Evolutionary conservation across 2,888 invertebrate species (phyloP).

Genomic region (Metopia argyrocephala): DNA sequence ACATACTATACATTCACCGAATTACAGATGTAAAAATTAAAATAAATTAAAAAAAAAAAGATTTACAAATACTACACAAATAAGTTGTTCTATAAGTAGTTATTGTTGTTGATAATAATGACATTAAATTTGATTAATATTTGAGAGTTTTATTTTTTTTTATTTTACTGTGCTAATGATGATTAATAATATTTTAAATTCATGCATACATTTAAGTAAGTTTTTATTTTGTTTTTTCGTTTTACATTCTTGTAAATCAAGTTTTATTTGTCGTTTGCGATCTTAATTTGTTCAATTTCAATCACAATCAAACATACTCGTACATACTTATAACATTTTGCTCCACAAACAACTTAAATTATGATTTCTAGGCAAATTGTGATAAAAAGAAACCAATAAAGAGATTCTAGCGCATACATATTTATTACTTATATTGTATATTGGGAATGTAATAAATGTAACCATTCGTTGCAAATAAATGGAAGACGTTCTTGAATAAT

Average conservation of each 20-base stretch:
- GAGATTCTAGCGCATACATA: background rate
- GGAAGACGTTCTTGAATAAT: background rate
- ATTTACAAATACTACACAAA: background rate
- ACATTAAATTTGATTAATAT: background rate
- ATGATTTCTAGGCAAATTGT: constrained; percentile 25
- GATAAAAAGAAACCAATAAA: background rate
- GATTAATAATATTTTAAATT: constrained; percentile 21
- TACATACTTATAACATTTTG: background rate
- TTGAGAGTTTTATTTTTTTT: background rate
- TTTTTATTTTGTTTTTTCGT: background rate
- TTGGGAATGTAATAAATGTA: background rate
- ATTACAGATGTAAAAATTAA: too few relatives aligned
- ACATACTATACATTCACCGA: too few relatives aligned
- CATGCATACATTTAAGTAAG: constrained; percentile 3
- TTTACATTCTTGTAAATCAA: background rate
- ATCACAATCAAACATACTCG: background rate
- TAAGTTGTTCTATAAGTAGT: background rate
- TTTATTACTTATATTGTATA: background rate
- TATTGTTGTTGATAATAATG: background rate
- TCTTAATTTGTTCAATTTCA: background rate
- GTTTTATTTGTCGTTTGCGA: background rate
- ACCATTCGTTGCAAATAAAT: too few relatives aligned
- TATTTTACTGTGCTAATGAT: background rate
- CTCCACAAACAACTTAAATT: background rate
- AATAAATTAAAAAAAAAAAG: constrained; percentile 2